These are phyloP conservation scores for Xiphophorus couchianus DNA, from an alignment of 2,113 vertebrate species.

Conservation along the genomic window DNA sequence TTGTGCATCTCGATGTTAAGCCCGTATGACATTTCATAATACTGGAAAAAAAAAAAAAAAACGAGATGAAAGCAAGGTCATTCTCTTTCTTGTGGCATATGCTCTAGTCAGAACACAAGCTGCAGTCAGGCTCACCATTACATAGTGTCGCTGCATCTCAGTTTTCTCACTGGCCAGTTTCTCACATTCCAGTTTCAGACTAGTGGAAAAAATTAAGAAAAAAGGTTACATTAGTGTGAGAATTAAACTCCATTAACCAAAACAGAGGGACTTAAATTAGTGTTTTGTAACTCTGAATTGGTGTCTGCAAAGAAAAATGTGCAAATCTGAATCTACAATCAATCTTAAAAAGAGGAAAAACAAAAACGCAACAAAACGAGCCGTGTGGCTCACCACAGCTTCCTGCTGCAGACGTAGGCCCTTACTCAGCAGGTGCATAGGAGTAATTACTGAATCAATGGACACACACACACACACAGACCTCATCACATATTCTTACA, in stretches of 20 bases:
- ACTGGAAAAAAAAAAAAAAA: constrained; percentile 78
- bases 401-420: constrained; percentile 57
- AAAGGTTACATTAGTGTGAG: constrained; percentile 9
- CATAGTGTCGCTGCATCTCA: constrained; percentile 98
- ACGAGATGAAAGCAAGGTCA: constrained; percentile 27
- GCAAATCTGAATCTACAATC: constrained; percentile 37
- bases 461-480: constrained; percentile 64
- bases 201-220: constrained; percentile 56
- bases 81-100: constrained; percentile 23
- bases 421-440: constrained; percentile 71
- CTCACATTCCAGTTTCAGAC: constrained; percentile 97
- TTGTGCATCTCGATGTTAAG: constrained; percentile 99
- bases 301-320: constrained; percentile 43
- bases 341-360: background rate
- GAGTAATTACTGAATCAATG: constrained; percentile 78
- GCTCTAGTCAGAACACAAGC: constrained; percentile 9
- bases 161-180: constrained; percentile 98
- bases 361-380: constrained; percentile 11
- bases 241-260: background rate
- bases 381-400: constrained; percentile 24
- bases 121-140: constrained; percentile 88
- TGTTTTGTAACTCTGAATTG: background rate
- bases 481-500: constrained; percentile 70
- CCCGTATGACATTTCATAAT: constrained; percentile 97
- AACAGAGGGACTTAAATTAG: background rate